A percentile compares a stretch with the other conserved stretches of the same genome.
These are phyloP conservation scores for Phyllotreta striolata DNA, from an alignment of 2,888 invertebrate species.

Conservation along the genomic window DNA sequence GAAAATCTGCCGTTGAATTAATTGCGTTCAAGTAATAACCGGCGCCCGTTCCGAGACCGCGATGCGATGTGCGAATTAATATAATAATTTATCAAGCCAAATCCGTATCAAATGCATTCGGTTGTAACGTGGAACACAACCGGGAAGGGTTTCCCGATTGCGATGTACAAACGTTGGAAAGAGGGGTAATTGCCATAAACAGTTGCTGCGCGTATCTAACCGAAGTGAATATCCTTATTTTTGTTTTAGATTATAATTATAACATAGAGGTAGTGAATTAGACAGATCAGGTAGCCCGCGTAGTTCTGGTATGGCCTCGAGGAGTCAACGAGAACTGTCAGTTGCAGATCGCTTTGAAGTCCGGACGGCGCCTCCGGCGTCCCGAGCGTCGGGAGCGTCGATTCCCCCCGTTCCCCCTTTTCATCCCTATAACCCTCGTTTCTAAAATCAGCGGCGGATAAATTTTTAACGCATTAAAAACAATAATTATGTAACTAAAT, in stretches of 20 bases:
- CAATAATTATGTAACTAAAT: too few species aligned
- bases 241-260: slow-evolving; percentile 35
- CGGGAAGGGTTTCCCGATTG: too few species aligned
- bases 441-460: too few species aligned
- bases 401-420: slow-evolving; percentile 6
- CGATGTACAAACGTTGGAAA: not conserved
- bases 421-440: not conserved
- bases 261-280: slow-evolving; percentile 45
- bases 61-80: too few species aligned
- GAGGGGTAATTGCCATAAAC: slow-evolving; percentile 23
- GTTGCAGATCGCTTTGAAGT: slow-evolving; percentile 54
- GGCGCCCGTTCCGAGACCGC: too few species aligned
- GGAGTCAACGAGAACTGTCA: slow-evolving; percentile 51
- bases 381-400: slow-evolving; percentile 26
- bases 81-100: too few species aligned
- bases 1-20: not conserved
- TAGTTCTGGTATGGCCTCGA: slow-evolving; percentile 45
- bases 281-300: slow-evolving; percentile 47
- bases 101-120: too few species aligned
- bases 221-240: slow-evolving; percentile 22
- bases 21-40: not conserved
- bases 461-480: too few species aligned
- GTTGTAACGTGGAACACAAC: too few species aligned
- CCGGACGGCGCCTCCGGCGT: slow-evolving; percentile 28
- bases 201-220: slow-evolving; percentile 10